A percentile compares a stretch with the other conserved stretches of the same genome.
Evolutionary conservation across 2,888 invertebrate species (phyloP).

Genomic region (Phoenoteleia sp.): DNA sequence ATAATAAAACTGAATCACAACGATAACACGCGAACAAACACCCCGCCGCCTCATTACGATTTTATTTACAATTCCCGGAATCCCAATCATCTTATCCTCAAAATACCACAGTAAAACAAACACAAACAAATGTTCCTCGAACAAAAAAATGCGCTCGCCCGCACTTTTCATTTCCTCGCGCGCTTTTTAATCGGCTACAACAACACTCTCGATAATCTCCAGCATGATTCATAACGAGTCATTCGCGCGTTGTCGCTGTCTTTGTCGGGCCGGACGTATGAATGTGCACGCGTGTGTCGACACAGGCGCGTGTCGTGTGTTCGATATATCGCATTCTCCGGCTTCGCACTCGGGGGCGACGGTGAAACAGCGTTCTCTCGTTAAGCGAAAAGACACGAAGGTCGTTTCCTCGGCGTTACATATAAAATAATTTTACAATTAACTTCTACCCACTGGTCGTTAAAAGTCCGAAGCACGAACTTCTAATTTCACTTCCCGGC

Average conservation of each 20-base stretch:
- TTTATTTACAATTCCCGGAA: no score
- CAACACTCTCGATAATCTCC: slow-evolving; percentile 30
- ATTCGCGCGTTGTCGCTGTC: slow-evolving; percentile 42
- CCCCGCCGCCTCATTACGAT: no score
- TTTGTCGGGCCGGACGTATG: slow-evolving; percentile 8
- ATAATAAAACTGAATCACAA: no score
- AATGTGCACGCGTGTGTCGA: slow-evolving; percentile 10
- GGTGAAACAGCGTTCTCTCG: slow-evolving; percentile 46
- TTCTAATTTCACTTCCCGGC: slow-evolving; percentile 20
- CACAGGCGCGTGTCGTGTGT: slow-evolving; percentile 58
- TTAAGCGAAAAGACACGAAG: slow-evolving; percentile 51
- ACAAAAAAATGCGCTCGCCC: no score
- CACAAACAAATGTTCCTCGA: no score
- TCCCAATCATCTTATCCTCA: no score
- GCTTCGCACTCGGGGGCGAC: slow-evolving; percentile 37
- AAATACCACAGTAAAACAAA: no score
- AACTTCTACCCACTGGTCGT: slow-evolving; percentile 27
- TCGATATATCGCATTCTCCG: slow-evolving; percentile 59
- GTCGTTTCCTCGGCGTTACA: slow-evolving; percentile 41
- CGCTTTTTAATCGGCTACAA: slow-evolving; percentile 19
- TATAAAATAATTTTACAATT: slow-evolving; percentile 44
- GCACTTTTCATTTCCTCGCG: background rate
- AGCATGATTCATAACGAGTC: slow-evolving; percentile 53
- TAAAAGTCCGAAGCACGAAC: slow-evolving; percentile 14
- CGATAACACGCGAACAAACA: no score